Evolutionary conservation across 2,888 invertebrate species (phyloP).

Genomic region (Deilephila elpenor): DNA sequence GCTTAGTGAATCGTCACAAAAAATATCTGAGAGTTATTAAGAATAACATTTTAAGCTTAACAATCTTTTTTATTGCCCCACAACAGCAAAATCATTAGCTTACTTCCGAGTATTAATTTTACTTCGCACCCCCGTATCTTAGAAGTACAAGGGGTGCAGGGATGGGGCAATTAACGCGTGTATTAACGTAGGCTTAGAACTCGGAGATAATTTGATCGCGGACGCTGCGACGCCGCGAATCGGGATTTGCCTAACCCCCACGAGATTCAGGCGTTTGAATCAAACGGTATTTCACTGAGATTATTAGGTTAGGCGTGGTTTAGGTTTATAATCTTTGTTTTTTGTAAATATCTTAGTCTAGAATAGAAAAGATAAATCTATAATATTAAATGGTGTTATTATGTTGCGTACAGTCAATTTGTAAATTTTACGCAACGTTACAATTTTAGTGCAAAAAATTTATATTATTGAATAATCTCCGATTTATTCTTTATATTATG

Average conservation of each 20-base stretch:
- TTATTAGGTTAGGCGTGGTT: slow-evolving; percentile 36
- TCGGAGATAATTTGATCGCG: slow-evolving; percentile 48
- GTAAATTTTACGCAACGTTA: no score
- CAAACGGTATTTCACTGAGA: slow-evolving; percentile 44
- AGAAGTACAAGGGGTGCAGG: slow-evolving; percentile 33
- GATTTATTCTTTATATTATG: no score
- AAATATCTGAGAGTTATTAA: no score
- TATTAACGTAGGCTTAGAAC: slow-evolving; percentile 48
- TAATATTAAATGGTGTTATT: no score
- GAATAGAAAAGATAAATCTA: no score
- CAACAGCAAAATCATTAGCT: no score
- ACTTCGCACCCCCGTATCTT: slow-evolving; percentile 31
- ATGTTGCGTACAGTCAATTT: no score
- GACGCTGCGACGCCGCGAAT: slow-evolving; percentile 39
- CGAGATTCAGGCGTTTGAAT: slow-evolving; percentile 41
- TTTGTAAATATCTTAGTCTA: neutral
- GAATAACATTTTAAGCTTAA: no score
- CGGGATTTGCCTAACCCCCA: slow-evolving; percentile 47
- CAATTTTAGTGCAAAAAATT: no score
- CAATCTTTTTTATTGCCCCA: no score
- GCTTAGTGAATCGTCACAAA: no score
- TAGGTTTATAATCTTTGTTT: neutral
- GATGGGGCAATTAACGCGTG: slow-evolving; percentile 51
- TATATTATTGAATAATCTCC: no score
- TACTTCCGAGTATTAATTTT: slow-evolving; percentile 10